Conservation (phyloP, 2,797 vertebrate genomes). For the Syndactyla subalaris region DNA sequence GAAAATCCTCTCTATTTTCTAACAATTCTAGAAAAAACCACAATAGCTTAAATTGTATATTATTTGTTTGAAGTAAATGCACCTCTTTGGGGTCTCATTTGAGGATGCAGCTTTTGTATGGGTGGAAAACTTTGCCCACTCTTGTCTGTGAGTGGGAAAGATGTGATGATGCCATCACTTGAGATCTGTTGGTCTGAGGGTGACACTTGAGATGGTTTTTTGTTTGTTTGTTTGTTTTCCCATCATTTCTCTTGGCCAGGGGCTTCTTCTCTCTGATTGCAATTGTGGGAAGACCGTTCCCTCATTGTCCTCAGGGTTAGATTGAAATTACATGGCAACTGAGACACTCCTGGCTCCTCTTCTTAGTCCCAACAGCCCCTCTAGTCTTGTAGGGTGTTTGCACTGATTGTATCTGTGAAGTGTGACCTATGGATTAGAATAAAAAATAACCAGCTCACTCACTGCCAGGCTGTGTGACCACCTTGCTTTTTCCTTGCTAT, state of each 20-base stretch:
- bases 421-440: not conserved
- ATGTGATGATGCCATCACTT: rapidly evolving
- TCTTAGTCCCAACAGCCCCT: not conserved
- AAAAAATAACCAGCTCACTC: not conserved
- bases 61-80: not conserved
- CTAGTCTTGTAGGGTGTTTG: not conserved
- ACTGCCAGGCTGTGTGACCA: not conserved
- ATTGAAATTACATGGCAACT: not conserved
- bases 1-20: not conserved
- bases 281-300: not conserved
- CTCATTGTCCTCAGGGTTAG: not conserved
- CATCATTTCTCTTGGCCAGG: not conserved
- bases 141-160: not conserved
- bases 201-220: not conserved
- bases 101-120: not conserved
- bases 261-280: not conserved
- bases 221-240: not conserved
- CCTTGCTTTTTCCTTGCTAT: not conserved
- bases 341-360: not conserved
- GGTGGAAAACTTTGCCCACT: not conserved
- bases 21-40: not conserved
- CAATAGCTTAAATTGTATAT: not conserved
- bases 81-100: not conserved
- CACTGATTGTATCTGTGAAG: rapidly evolving
- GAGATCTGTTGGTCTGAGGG: not conserved